phyloP scores from a whole-genome alignment of 2,888 invertebrate species.

The Aromia moschata region DNA sequence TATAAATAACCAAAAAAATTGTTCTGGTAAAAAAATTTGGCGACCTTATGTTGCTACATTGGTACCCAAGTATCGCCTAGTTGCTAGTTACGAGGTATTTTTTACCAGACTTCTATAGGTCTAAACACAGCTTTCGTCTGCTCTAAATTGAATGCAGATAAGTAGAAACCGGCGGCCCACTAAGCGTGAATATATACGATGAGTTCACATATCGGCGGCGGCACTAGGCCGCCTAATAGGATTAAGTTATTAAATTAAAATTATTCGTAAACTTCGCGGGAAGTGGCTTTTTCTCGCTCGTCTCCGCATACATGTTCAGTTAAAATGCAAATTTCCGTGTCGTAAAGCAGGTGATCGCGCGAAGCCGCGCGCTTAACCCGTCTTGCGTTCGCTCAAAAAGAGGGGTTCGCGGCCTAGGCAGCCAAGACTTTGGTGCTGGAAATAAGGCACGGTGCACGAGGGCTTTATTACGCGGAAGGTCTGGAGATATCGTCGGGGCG shows the following conservation, averaged over 20 bases:
- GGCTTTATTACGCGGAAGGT: conserved; percentile 11
- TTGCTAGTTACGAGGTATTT: too few relatives aligned
- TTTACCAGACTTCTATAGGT: too few relatives aligned
- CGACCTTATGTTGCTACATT: too few relatives aligned
- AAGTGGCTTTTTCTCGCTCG: background rate
- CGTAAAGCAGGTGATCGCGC: background rate
- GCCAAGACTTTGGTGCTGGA: conserved; percentile 6
- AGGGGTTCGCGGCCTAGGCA: background rate
- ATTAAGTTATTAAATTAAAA: conserved; percentile 7
- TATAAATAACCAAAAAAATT: too few relatives aligned
- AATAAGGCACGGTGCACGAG: background rate
- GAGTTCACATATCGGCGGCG: too few relatives aligned
- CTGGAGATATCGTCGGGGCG: background rate
- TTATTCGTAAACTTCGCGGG: background rate
- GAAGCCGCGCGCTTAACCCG: background rate
- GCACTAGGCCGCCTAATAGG: background rate
- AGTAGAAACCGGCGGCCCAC: too few relatives aligned
- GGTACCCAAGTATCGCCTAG: too few relatives aligned
- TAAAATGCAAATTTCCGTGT: conserved; percentile 9
- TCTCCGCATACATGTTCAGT: background rate
- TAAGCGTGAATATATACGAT: too few relatives aligned
- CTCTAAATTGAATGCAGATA: too few relatives aligned
- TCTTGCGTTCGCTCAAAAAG: conserved; percentile 10
- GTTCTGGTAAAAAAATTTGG: too few relatives aligned
- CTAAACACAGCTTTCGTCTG: too few relatives aligned